phyloP scores from a whole-genome alignment of 2,888 invertebrate genomes.

The Drosophila melanosoma region DNA sequence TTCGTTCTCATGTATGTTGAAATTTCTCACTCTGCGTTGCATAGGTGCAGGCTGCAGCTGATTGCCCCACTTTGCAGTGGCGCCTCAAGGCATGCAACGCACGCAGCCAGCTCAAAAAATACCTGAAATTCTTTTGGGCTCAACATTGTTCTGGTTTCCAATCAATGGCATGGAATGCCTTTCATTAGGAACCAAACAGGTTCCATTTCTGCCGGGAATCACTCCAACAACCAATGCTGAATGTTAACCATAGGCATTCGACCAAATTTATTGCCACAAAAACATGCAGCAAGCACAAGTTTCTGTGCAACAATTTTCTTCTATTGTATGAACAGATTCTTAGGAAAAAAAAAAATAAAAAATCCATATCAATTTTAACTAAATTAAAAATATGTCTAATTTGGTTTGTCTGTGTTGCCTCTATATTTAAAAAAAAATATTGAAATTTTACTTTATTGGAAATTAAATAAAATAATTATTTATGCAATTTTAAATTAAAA shows the following conservation, averaged over 20 bases:
- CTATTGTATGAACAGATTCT: background rate
- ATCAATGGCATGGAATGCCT: constrained; percentile 17
- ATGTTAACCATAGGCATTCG: background rate
- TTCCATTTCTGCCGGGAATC: background rate
- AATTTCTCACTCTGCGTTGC: background rate
- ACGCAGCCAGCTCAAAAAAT: background rate
- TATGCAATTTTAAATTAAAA: background rate
- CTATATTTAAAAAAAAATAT: background rate
- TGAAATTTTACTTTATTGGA: background rate
- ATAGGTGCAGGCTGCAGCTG: background rate
- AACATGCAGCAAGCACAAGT: background rate
- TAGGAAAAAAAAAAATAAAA: background rate
- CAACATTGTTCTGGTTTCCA: constrained; percentile 1
- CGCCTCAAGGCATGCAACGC: constrained; percentile 4
- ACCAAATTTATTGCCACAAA: background rate
- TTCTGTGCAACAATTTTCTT: background rate
- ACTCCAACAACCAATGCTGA: background rate
- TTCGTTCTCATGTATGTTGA: background rate
- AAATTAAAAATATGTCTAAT: background rate
- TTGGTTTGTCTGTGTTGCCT: background rate
- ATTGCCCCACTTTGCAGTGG: constrained; percentile 1
- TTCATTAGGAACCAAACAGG: background rate
- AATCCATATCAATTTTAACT: background rate
- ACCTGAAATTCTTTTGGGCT: constrained; percentile 3
- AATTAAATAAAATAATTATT: too few relatives aligned